A percentile compares a stretch with the other conserved stretches of the same genome.
phyloP scores from a whole-genome alignment of 37 sponge, comb jelly and placozoan species.

The Bolinopsis microptera region DNA sequence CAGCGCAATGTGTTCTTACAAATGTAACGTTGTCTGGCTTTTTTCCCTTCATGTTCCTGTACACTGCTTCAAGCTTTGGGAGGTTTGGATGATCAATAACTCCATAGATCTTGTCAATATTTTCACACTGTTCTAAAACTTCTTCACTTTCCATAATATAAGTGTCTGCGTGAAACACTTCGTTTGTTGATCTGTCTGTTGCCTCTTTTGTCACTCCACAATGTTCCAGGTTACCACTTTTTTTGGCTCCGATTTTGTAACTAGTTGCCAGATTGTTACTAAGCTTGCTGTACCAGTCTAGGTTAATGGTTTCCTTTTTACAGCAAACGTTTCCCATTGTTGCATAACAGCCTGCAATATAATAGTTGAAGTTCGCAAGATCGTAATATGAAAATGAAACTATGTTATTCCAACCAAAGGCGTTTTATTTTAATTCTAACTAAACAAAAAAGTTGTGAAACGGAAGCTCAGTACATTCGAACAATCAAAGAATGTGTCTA shows the following conservation, averaged over 20 bases:
- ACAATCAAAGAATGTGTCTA: no score
- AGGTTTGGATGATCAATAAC: background rate
- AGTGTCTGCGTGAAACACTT: background rate
- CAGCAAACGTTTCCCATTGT: background rate
- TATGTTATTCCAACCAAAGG: no score
- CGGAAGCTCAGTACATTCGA: no score
- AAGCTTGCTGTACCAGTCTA: background rate
- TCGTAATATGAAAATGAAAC: no score
- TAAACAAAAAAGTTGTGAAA: no score
- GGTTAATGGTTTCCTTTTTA: background rate
- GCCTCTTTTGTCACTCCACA: background rate
- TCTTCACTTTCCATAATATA: background rate
- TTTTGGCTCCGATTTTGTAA: background rate
- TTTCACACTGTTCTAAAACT: background rate
- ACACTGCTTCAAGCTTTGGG: background rate
- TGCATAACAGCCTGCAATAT: no score
- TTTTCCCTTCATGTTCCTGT: background rate
- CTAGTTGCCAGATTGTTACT: background rate
- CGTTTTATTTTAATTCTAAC: no score
- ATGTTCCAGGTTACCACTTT: background rate
- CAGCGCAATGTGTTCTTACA: background rate
- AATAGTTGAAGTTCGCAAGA: no score
- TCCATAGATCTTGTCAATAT: background rate
- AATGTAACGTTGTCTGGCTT: background rate
- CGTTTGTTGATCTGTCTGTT: background rate